phyloP scores from a whole-genome alignment of 2,888 invertebrate genomes.

The Crematogaster levior region DNA sequence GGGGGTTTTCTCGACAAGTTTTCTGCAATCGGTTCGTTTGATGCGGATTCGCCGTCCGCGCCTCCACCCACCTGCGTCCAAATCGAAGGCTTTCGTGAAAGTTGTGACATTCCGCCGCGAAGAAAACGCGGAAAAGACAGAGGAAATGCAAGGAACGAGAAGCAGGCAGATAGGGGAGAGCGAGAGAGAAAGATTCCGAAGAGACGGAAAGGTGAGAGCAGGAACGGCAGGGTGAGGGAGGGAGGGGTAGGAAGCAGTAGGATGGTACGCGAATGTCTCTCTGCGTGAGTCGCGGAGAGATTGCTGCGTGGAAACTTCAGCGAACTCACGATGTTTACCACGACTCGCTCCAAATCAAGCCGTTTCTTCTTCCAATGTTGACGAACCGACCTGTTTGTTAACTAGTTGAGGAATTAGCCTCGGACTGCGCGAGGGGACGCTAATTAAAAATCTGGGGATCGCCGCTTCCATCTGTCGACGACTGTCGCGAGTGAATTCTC shows the following conservation, averaged over 20 bases:
- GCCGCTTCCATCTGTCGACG: conserved; percentile 5
- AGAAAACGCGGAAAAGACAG: conserved; percentile 49
- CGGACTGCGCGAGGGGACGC: conserved; percentile 68
- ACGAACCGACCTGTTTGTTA: conserved; percentile 63
- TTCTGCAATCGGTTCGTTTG: conserved; percentile 80
- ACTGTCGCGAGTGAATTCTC: not conserved
- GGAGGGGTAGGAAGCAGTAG: not conserved
- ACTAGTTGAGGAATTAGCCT: conserved; percentile 69
- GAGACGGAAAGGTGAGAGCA: conserved; percentile 50
- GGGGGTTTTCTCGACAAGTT: conserved; percentile 75
- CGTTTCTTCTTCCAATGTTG: conserved; percentile 53
- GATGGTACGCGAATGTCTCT: conserved; percentile 53
- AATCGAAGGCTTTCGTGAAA: conserved; percentile 74
- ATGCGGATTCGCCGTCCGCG: conserved; percentile 75
- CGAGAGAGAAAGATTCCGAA: conserved; percentile 43
- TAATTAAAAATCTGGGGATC: conserved; percentile 76
- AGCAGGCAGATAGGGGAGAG: conserved; percentile 24
- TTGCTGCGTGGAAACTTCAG: conserved; percentile 69
- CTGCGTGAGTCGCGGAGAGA: conserved; percentile 55
- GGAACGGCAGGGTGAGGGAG: not conserved
- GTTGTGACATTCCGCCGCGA: conserved; percentile 72
- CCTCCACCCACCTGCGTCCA: conserved; percentile 66
- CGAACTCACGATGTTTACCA: conserved; percentile 78
- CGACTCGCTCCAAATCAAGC: conserved; percentile 70
- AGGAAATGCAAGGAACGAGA: conserved; percentile 44